phyloP scores from a whole-genome alignment of 2,113 vertebrate species.

The Regulus satrapa region DNA sequence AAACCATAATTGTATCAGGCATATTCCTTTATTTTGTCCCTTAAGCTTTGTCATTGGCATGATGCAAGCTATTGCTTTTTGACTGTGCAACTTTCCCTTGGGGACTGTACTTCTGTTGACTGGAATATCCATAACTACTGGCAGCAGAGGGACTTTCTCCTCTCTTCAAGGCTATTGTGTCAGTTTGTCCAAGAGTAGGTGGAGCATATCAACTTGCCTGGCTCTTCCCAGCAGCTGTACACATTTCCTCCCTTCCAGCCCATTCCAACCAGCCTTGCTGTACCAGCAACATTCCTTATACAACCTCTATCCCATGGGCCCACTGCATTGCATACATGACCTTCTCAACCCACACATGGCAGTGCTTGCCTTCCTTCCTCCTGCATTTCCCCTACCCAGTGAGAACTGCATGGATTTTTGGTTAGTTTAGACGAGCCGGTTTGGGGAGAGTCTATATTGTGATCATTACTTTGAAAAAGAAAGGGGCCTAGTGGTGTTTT shows the following conservation, averaged over 20 bases:
- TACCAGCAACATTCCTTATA: neutral
- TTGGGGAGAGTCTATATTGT: neutral
- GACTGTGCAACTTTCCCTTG: neutral
- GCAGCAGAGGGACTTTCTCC: neutral
- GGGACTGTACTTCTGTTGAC: neutral
- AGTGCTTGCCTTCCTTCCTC: neutral
- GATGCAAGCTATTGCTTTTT: neutral
- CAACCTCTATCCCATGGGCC: accelerated
- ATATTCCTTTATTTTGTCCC: neutral
- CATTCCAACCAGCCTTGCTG: neutral
- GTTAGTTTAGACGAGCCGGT: neutral
- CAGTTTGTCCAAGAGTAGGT: neutral
- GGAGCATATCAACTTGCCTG: accelerated
- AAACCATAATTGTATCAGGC: neutral
- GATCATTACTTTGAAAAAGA: neutral
- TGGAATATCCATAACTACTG: neutral
- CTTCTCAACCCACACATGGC: accelerated
- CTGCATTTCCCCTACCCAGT: neutral
- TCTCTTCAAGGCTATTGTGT: neutral
- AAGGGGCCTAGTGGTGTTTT: neutral
- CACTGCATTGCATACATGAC: accelerated
- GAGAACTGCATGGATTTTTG: neutral
- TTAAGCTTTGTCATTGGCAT: neutral
- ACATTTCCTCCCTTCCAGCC: neutral
- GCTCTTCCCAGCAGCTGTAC: neutral